phyloP scores from a whole-genome alignment of 2,888 invertebrate species.

The Saturnia japonica region DNA sequence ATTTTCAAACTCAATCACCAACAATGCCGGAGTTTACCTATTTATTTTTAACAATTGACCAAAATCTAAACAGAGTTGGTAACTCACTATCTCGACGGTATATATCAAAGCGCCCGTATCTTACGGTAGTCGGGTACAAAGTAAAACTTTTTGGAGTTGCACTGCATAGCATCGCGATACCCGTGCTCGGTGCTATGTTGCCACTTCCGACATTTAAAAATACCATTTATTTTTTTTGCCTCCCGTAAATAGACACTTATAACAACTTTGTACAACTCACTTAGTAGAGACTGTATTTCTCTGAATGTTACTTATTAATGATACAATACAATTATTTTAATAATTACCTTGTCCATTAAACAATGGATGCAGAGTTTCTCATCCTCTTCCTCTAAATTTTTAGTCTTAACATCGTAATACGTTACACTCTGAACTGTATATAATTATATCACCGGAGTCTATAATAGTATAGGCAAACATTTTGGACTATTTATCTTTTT shows the following conservation, averaged over 20 bases:
- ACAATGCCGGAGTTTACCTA: constrained; percentile 9
- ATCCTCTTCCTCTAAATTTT: background rate
- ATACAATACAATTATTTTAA: background rate
- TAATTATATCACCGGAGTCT: background rate
- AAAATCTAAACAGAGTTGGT: constrained; percentile 44
- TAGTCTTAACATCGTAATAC: background rate
- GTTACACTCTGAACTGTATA: background rate
- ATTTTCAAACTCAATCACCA: constrained; percentile 2
- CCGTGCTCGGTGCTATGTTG: constrained; percentile 16
- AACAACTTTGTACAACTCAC: background rate
- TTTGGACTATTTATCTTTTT: background rate
- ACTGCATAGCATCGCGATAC: constrained; percentile 46
- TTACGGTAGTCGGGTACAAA: constrained; percentile 35
- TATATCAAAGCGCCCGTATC: constrained; percentile 51
- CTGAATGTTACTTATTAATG: background rate
- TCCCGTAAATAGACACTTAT: background rate
- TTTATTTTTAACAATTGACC: constrained; percentile 36
- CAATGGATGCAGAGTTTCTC: background rate
- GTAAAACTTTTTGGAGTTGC: constrained; percentile 45
- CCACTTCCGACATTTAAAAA: constrained; percentile 19
- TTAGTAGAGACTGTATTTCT: background rate
- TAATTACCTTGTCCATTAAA: background rate
- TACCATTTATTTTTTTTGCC: background rate
- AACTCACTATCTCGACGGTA: constrained; percentile 47
- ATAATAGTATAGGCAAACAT: background rate